Conservation (phyloP, 2,888 invertebrate genomes). For the Hypomecis atomaria region DNA sequence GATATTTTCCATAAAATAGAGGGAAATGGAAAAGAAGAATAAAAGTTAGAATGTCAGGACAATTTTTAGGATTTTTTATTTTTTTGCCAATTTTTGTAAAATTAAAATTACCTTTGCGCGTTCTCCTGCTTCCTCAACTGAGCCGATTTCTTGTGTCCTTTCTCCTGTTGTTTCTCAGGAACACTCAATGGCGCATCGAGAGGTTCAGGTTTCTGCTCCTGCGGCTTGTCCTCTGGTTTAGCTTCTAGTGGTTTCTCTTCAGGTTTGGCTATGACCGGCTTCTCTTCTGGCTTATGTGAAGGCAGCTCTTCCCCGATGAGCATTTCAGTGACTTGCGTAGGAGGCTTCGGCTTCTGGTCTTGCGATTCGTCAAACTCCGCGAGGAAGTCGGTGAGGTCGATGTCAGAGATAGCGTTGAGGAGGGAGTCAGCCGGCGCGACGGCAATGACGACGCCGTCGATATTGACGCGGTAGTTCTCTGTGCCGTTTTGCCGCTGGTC, state of each 20-base stretch:
- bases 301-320: constrained; percentile 14
- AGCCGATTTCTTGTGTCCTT: constrained; percentile 65
- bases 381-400: constrained; percentile 70
- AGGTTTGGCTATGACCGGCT: constrained; percentile 36
- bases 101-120: constrained; percentile 65
- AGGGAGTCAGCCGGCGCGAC: constrained; percentile 86
- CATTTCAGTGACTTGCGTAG: constrained; percentile 26
- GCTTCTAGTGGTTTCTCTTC: constrained; percentile 20
- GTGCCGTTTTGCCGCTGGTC: constrained; percentile 92
- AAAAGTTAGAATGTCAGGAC: no score
- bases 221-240: not conserved
- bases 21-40: no score
- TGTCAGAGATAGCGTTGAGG: constrained; percentile 81
- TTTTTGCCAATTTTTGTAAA: not conserved
- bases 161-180: constrained; percentile 37
- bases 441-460: constrained; percentile 88
- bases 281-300: constrained; percentile 37
- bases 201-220: constrained; percentile 31
- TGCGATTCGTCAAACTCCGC: constrained; percentile 60
- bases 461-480: constrained; percentile 88
- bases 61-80: no score
- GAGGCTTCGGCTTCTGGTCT: constrained; percentile 51
- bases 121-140: constrained; percentile 68
- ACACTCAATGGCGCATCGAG: constrained; percentile 22
- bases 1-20: no score